Percentiles rank a stretch among this genome's conserved stretches.
phyloP scores from a whole-genome alignment of 2,113 vertebrate genomes.

The Anhinga rufa region DNA sequence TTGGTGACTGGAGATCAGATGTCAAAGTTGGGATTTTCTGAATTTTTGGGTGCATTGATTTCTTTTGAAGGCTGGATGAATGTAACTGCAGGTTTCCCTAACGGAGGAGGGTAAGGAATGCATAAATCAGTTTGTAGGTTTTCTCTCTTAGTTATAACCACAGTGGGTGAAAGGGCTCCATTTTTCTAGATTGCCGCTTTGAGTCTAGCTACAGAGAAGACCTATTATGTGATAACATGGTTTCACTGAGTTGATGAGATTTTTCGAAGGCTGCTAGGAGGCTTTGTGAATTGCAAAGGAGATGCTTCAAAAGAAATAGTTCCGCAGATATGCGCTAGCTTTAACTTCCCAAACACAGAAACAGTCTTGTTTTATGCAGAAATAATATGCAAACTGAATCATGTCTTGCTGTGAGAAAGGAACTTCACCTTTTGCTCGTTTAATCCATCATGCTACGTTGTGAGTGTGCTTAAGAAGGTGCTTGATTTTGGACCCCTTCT shows the following conservation, averaged over 20 bases:
- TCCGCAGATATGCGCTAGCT: neutral
- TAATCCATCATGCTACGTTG: neutral
- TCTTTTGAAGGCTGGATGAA: neutral
- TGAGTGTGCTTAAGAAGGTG: neutral
- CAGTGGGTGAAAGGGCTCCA: neutral
- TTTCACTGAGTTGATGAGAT: neutral
- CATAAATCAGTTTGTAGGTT: neutral
- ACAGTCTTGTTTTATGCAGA: neutral
- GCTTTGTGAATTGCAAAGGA: neutral
- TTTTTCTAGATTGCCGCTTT: neutral
- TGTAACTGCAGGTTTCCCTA: neutral
- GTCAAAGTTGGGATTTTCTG: neutral
- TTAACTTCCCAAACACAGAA: neutral
- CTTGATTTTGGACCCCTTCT: neutral
- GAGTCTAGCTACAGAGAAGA: neutral
- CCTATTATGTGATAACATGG: neutral
- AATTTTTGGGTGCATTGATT: neutral
- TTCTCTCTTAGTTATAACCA: neutral
- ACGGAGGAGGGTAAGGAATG: neutral
- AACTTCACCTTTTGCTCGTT: neutral
- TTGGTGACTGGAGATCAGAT: neutral
- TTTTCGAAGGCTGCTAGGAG: neutral
- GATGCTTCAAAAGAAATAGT: neutral
- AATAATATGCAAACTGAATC: neutral
- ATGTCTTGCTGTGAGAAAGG: neutral